These are phyloP conservation scores for Holothuria glaberrima DNA, from an alignment of 35 echinoderm and acorn worm species.

Conservation along the genomic window DNA sequence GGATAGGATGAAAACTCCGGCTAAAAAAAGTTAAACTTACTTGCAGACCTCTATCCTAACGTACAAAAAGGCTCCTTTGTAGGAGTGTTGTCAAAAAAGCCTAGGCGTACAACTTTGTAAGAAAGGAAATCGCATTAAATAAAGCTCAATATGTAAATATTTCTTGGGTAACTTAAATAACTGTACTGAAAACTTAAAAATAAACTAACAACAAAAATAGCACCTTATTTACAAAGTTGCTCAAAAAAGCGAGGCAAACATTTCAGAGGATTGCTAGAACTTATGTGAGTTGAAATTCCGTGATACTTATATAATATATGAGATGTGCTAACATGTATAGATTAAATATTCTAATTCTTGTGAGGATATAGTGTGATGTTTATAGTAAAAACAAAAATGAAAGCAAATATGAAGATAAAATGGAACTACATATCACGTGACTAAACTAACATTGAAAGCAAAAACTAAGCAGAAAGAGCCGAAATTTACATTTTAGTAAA, in stretches of 20 bases:
- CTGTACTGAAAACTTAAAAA: too few relatives aligned
- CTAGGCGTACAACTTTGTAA: too few relatives aligned
- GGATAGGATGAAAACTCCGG: too few relatives aligned
- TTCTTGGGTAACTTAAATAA: too few relatives aligned
- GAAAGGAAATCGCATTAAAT: too few relatives aligned
- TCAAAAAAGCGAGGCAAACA: conserved; percentile 7
- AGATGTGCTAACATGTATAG: neutral
- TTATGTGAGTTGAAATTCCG: conserved; percentile 31
- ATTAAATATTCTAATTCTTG: neutral
- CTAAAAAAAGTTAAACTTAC: too few relatives aligned
- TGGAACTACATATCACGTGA: neutral
- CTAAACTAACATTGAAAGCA: neutral
- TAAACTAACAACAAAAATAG: conserved; percentile 20
- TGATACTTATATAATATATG: neutral
- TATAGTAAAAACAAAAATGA: neutral
- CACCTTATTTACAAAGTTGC: conserved; percentile 33
- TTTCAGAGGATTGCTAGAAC: conserved; percentile 47
- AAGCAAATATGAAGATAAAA: neutral
- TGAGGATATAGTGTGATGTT: neutral
- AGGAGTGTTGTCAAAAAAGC: too few relatives aligned
- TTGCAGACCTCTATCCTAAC: too few relatives aligned
- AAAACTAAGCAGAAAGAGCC: neutral
- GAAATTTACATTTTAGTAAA: conserved; percentile 50
- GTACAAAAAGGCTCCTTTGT: too few relatives aligned
- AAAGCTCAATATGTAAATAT: too few relatives aligned